Conservation (phyloP, 2,888 invertebrate species). For the Pandemis cinnamomeana region DNA sequence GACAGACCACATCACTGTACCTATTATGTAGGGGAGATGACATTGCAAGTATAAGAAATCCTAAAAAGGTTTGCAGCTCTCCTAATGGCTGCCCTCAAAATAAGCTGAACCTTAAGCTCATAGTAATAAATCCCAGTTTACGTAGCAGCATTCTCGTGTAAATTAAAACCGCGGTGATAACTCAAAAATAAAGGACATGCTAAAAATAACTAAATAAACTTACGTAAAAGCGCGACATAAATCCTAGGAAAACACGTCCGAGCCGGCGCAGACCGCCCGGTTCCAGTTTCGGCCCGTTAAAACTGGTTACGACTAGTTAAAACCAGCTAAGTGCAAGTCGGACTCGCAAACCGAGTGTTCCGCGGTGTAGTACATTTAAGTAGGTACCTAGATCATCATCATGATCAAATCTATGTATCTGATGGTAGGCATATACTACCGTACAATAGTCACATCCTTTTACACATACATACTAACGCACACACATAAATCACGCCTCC, state of each 20-base stretch:
- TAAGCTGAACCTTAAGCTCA: neutral
- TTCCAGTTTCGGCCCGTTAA: slow-evolving; percentile 1
- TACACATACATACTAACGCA: too few species aligned
- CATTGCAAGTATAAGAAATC: too few species aligned
- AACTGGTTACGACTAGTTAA: slow-evolving; percentile 9
- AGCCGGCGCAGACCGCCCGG: slow-evolving; percentile 1
- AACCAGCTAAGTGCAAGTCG: slow-evolving; percentile 45
- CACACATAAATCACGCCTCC: too few species aligned
- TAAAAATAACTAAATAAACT: slow-evolving; percentile 13
- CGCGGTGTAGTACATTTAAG: too few species aligned
- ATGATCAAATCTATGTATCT: too few species aligned
- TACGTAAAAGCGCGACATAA: slow-evolving; percentile 14
- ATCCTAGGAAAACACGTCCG: slow-evolving; percentile 18
- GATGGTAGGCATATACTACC: too few species aligned
- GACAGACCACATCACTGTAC: too few species aligned
- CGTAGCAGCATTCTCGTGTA: slow-evolving; percentile 15
- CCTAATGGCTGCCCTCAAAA: neutral
- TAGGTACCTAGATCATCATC: too few species aligned
- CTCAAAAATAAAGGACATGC: slow-evolving; percentile 6
- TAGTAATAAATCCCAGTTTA: slow-evolving; percentile 1
- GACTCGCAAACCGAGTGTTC: too few species aligned
- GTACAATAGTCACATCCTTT: too few species aligned
- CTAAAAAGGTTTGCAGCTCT: neutral
- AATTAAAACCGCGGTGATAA: slow-evolving; percentile 23
- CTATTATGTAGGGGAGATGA: too few species aligned